phyloP scores from a whole-genome alignment of 2,888 invertebrate genomes.

The Cetonia aurata region DNA sequence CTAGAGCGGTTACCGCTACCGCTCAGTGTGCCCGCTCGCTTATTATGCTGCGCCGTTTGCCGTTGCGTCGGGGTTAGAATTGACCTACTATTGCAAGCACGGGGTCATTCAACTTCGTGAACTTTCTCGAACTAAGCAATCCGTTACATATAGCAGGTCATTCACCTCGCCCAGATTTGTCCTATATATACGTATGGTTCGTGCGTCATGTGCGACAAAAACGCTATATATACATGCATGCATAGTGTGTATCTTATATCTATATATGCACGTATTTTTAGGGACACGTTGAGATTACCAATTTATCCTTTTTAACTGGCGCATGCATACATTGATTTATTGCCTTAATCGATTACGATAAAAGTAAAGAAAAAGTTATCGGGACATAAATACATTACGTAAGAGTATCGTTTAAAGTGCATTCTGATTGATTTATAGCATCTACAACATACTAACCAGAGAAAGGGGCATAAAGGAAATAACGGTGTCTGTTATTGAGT shows the following conservation, averaged over 20 bases:
- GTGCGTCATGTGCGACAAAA: conserved; percentile 13
- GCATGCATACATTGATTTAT: conserved; percentile 25
- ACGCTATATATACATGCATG: background rate
- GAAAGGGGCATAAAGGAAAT: too few relatives aligned
- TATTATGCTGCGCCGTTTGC: conserved; percentile 12
- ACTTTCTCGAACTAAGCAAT: conserved; percentile 61
- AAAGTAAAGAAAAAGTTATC: conserved; percentile 8
- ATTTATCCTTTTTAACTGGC: conserved; percentile 49
- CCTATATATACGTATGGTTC: conserved; percentile 40
- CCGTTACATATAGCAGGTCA: conserved; percentile 63
- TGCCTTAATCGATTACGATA: conserved; percentile 2
- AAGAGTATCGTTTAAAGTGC: too few relatives aligned
- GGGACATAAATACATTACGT: too few relatives aligned
- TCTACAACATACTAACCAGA: too few relatives aligned
- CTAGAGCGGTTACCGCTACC: too few relatives aligned
- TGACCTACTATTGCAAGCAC: conserved; percentile 60
- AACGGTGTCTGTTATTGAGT: too few relatives aligned
- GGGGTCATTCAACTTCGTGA: conserved; percentile 62
- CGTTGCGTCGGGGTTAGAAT: conserved; percentile 53
- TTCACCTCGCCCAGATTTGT: conserved; percentile 58
- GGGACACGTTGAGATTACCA: conserved; percentile 7
- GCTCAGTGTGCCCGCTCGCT: background rate
- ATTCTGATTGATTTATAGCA: too few relatives aligned
- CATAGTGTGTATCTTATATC: background rate
- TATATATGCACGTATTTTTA: conserved; percentile 6